phyloP scores from a whole-genome alignment of 2,888 invertebrate species.

The Trachelus troglodyta region DNA sequence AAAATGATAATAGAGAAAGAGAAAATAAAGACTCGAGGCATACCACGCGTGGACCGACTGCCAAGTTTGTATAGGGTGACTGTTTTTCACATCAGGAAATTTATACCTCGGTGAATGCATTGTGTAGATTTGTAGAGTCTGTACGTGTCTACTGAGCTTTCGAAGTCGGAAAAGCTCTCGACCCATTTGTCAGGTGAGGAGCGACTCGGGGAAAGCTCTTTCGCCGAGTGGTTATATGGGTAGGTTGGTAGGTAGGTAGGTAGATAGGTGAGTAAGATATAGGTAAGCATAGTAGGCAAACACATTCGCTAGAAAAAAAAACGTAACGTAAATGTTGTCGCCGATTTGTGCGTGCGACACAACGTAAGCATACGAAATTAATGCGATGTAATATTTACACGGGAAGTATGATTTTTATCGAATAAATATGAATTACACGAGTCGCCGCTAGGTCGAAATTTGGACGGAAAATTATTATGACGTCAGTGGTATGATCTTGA shows the following conservation, averaged over 20 bases:
- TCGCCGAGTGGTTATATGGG: not conserved
- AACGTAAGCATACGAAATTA: not conserved
- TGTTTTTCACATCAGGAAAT: slow-evolving; percentile 24
- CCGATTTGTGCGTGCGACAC: not conserved
- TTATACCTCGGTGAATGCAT: slow-evolving; percentile 50
- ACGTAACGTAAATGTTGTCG: slow-evolving; percentile 23
- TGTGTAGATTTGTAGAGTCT: slow-evolving; percentile 41
- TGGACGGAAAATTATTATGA: not conserved
- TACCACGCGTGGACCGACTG: not conserved
- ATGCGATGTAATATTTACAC: not conserved
- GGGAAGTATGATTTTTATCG: not conserved
- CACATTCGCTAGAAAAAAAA: not conserved
- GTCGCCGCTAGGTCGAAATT: not conserved
- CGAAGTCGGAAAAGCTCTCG: slow-evolving; percentile 30
- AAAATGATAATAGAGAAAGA: not conserved
- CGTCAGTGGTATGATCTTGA: too few species aligned
- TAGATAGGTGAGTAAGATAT: not conserved
- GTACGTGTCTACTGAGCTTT: slow-evolving; percentile 31
- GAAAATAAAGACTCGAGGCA: not conserved
- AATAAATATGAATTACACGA: not conserved
- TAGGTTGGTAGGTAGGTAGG: not conserved
- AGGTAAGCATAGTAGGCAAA: not conserved
- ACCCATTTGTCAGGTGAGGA: slow-evolving; percentile 47
- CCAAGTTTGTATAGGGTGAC: not conserved
- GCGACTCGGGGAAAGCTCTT: slow-evolving; percentile 33